Evolutionary conservation across 2,113 vertebrate species (phyloP).

Genomic region (Chaetura pelagica): DNA sequence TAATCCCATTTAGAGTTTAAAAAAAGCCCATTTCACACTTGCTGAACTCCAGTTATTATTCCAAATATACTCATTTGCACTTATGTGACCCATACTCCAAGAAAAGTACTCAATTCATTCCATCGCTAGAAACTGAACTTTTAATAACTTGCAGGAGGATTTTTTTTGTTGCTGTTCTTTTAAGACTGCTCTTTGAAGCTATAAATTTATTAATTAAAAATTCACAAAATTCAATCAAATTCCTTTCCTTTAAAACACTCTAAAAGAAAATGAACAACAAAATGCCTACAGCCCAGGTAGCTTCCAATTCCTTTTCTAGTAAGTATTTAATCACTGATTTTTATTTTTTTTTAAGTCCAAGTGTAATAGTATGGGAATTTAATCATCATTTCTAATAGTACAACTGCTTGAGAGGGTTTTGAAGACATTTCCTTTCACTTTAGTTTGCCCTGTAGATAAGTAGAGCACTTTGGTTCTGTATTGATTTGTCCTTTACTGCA

Average conservation of each 20-base stretch:
- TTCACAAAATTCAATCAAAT: constrained; percentile 65
- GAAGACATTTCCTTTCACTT: constrained; percentile 55
- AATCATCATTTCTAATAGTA: constrained; percentile 60
- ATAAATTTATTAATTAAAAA: constrained; percentile 63
- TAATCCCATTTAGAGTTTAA: neutral
- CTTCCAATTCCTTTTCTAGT: constrained; percentile 61
- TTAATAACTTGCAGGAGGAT: neutral
- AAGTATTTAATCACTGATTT: constrained; percentile 67
- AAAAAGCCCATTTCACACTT: neutral
- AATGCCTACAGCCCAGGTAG: constrained; percentile 32
- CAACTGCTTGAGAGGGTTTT: constrained; percentile 49
- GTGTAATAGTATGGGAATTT: constrained; percentile 56
- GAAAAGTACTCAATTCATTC: neutral
- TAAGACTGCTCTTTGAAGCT: neutral
- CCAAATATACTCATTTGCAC: neutral
- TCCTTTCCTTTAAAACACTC: constrained; percentile 51
- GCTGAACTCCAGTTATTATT: neutral
- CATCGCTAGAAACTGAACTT: neutral
- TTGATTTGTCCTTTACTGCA: constrained; percentile 72
- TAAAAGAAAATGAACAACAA: constrained; percentile 64
- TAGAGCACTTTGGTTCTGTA: constrained; percentile 65
- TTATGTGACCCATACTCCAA: neutral
- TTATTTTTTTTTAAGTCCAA: constrained; percentile 27
- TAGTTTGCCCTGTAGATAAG: constrained; percentile 59
- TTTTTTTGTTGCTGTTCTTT: neutral